A percentile compares a stretch with the other conserved stretches of the same genome.
Conservation (phyloP, 2,113 vertebrate species). For the Psophia crepitans region DNA sequence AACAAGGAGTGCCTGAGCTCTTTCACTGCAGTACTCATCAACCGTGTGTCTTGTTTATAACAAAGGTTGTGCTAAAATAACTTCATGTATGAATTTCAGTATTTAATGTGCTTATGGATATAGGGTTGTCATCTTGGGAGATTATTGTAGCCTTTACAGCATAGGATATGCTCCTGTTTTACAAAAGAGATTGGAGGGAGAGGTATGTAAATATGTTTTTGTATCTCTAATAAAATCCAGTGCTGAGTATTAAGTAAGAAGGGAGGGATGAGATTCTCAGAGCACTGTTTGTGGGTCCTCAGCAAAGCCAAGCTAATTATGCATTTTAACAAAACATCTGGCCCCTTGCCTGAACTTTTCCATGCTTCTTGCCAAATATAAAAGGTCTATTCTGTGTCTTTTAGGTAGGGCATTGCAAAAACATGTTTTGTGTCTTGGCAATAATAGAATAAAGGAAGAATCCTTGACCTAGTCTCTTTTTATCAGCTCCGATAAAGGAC, state of each 20-base stretch:
- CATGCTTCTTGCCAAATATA: slow-evolving; percentile 48
- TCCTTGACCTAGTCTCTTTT: slow-evolving; percentile 20
- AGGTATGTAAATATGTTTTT: background rate
- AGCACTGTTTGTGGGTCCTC: background rate
- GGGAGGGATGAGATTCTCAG: background rate
- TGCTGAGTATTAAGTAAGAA: background rate
- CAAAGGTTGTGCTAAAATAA: background rate
- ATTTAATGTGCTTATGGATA: background rate
- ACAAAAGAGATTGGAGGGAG: background rate
- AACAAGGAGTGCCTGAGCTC: background rate
- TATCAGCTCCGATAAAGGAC: background rate
- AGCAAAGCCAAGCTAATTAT: background rate
- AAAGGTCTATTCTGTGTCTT: slow-evolving; percentile 14
- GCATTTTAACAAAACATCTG: slow-evolving; percentile 21
- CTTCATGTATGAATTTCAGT: background rate
- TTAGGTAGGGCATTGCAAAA: slow-evolving; percentile 28
- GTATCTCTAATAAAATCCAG: background rate
- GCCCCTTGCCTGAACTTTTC: slow-evolving; percentile 39
- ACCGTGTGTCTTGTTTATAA: background rate
- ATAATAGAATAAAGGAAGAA: slow-evolving; percentile 41
- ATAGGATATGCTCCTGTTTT: background rate
- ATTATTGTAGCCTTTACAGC: background rate
- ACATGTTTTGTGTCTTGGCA: slow-evolving; percentile 26
- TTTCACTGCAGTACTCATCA: background rate
- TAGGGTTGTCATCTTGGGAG: background rate